Evolutionary conservation across 2,797 vertebrate species (phyloP).

Genomic region (Hydrolagus colliei): DNA sequence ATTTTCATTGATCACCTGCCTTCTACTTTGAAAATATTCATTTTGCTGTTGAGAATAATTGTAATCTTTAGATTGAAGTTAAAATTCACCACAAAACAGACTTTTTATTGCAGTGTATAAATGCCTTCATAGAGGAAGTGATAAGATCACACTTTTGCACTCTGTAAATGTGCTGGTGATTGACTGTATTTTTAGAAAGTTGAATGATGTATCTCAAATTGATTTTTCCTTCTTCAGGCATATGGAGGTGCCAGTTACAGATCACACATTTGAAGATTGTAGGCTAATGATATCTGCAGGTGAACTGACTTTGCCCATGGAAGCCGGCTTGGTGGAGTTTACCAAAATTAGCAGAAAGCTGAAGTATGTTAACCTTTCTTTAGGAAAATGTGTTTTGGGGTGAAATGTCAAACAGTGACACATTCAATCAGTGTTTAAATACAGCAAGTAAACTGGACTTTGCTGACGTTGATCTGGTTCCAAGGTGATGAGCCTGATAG

Average conservation of each 20-base stretch:
- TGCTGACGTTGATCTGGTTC: no score
- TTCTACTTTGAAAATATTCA: background rate
- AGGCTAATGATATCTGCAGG: slow-evolving; percentile 94
- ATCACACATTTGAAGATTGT: slow-evolving; percentile 95
- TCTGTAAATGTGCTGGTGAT: no score
- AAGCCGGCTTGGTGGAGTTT: slow-evolving; percentile 92
- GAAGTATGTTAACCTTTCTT: slow-evolving; percentile 59
- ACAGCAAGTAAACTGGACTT: no score
- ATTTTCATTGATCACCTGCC: background rate
- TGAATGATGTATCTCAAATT: background rate
- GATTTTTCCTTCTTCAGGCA: slow-evolving; percentile 51
- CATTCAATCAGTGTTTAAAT: no score
- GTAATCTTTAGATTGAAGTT: background rate
- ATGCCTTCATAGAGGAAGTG: no score
- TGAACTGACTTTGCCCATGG: slow-evolving; percentile 90
- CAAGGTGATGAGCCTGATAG: no score
- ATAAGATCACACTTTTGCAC: no score
- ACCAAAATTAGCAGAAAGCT: slow-evolving; percentile 94
- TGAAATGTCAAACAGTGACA: background rate
- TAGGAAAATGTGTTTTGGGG: background rate
- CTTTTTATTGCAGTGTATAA: background rate
- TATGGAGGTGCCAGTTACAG: slow-evolving; percentile 76
- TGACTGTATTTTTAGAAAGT: no score
- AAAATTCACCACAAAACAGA: background rate
- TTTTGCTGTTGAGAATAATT: background rate